These are phyloP conservation scores for Grammomys dolichurus DNA, from an alignment of 2,113 vertebrate species.

Conservation along the genomic window DNA sequence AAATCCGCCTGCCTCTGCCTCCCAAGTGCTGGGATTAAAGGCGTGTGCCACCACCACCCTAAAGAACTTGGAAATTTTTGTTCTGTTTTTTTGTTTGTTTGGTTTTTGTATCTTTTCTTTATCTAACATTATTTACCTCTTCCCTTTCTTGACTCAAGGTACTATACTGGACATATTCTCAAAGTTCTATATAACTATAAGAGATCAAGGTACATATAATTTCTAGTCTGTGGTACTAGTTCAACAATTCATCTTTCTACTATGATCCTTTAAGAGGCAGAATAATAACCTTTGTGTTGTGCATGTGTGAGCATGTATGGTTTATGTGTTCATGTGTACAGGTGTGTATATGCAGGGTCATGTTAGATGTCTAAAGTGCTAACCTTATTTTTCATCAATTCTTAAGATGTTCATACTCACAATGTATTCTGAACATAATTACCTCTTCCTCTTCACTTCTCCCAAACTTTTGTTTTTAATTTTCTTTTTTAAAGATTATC, in stretches of 20 bases:
- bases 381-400: not conserved
- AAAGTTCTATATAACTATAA: not conserved
- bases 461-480: not conserved
- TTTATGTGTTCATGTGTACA: not conserved
- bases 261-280: not conserved
- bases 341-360: not conserved
- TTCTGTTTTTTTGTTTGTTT: no score
- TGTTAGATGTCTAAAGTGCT: not conserved
- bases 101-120: not conserved
- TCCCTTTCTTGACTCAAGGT: not conserved
- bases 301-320: not conserved
- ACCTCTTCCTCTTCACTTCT: not conserved
- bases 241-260: slow-evolving; percentile 8
- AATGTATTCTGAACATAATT: not conserved
- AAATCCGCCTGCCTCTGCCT: no score
- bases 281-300: not conserved
- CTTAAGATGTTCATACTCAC: not conserved
- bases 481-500: not conserved
- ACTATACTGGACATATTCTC: not conserved
- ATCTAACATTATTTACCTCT: not conserved
- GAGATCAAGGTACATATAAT: slow-evolving; percentile 1
- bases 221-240: not conserved
- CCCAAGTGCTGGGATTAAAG: no score
- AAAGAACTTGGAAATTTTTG: no score
- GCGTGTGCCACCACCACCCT: no score